Percentiles rank a stretch among this genome's conserved stretches.
These are phyloP conservation scores for Channa argus DNA, from an alignment of 2,113 vertebrate genomes.

Conservation along the genomic window DNA sequence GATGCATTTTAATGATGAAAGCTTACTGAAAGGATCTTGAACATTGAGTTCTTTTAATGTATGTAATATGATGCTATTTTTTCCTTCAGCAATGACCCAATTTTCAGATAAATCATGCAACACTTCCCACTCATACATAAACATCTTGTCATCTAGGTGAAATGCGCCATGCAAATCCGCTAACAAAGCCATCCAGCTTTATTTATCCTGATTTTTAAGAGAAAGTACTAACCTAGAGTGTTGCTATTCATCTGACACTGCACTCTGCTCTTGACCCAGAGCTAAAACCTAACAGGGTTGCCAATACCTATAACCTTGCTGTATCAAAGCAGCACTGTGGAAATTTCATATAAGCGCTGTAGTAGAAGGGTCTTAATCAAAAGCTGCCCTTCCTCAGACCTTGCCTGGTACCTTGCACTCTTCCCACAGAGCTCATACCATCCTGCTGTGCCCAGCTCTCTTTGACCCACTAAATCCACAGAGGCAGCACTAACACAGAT, in stretches of 20 bases:
- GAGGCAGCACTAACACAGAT: slow-evolving; percentile 67
- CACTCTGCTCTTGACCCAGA: slow-evolving; percentile 42
- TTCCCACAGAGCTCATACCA: slow-evolving; percentile 64
- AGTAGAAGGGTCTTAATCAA: slow-evolving; percentile 69
- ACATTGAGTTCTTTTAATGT: background rate
- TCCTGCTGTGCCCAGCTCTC: slow-evolving; percentile 70
- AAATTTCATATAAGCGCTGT: slow-evolving; percentile 62
- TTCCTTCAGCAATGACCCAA: slow-evolving; percentile 19
- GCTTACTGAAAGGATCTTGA: background rate
- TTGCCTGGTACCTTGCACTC: slow-evolving; percentile 59
- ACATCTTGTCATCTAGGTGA: slow-evolving; percentile 14
- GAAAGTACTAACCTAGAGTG: slow-evolving; percentile 19
- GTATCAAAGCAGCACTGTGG: slow-evolving; percentile 42
- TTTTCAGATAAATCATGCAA: slow-evolving; percentile 25
- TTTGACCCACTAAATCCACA: slow-evolving; percentile 75
- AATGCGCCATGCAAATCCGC: slow-evolving; percentile 10
- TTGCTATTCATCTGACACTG: slow-evolving; percentile 27
- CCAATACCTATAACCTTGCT: slow-evolving; percentile 48
- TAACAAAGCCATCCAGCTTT: background rate
- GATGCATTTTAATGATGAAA: background rate
- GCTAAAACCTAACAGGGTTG: slow-evolving; percentile 47
- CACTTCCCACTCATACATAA: background rate
- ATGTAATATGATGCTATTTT: background rate
- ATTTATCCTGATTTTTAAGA: slow-evolving; percentile 18
- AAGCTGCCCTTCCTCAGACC: slow-evolving; percentile 65